phyloP scores from a whole-genome alignment of 2,797 vertebrate species.

The Poliocrania exsul region DNA sequence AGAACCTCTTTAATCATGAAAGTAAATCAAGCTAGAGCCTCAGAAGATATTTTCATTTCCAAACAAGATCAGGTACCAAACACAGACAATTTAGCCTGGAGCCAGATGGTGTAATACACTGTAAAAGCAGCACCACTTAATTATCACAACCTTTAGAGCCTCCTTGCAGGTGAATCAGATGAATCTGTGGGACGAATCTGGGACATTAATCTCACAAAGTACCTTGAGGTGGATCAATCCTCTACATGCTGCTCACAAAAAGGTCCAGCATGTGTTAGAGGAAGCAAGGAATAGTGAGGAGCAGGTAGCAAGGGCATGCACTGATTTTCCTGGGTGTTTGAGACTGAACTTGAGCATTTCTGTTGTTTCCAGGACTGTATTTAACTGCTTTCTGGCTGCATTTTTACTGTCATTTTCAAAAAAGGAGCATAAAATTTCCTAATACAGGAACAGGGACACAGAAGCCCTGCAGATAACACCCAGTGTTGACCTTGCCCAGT shows the following conservation, averaged over 20 bases:
- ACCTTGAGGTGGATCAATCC: not conserved
- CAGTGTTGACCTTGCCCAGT: not conserved
- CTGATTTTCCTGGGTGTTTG: not conserved
- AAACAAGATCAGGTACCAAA: constrained; percentile 48
- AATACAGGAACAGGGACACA: not conserved
- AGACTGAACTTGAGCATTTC: not conserved
- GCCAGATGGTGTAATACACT: constrained; percentile 36
- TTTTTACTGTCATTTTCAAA: not conserved
- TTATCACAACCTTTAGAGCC: constrained; percentile 11
- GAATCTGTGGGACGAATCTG: not conserved
- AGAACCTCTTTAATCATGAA: not conserved
- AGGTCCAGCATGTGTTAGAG: fast-evolving
- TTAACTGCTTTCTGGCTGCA: not conserved
- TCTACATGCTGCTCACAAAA: not conserved
- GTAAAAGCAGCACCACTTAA: constrained; percentile 39
- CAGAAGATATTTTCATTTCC: constrained; percentile 3
- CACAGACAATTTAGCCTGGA: constrained; percentile 27
- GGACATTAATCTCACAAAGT: constrained; percentile 16
- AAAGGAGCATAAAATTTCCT: not conserved
- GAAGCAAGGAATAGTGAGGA: not conserved
- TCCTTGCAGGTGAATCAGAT: not conserved
- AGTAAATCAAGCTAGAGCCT: constrained; percentile 1
- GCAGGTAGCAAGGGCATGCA: not conserved
- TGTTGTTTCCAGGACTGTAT: not conserved
- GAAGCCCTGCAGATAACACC: not conserved